Percentiles rank a stretch among this genome's conserved stretches.
phyloP scores from a whole-genome alignment of 1,140 invertebrate genomes.

The Drosophila nikananu region DNA sequence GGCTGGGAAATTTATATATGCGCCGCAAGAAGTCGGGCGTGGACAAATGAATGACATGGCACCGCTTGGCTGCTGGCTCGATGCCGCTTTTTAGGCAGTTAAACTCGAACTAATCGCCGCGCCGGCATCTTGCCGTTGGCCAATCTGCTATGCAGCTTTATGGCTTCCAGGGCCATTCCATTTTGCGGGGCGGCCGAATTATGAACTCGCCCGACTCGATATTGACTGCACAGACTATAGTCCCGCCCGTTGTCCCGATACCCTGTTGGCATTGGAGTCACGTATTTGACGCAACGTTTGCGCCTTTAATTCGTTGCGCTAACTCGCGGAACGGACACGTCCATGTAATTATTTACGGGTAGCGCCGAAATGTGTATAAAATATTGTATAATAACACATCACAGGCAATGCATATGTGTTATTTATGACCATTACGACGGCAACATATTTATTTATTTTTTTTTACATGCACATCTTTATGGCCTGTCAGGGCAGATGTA shows the following conservation, averaged over 20 bases:
- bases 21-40: conserved; percentile 76
- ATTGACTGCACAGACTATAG: conserved; percentile 58
- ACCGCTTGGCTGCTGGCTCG: conserved; percentile 48
- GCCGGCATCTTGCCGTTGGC: conserved; percentile 56
- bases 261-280: conserved; percentile 72
- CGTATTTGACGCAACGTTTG: conserved; percentile 82
- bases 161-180: conserved; percentile 68
- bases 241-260: conserved; percentile 2
- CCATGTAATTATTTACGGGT: conserved; percentile 79
- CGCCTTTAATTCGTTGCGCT: conserved; percentile 77
- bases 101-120: conserved; percentile 78
- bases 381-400: conserved; percentile 76
- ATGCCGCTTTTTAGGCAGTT: conserved; percentile 67
- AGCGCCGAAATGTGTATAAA: conserved; percentile 64
- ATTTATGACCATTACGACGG: conserved; percentile 71
- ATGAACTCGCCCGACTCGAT: conserved; percentile 62
- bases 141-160: conserved; percentile 80
- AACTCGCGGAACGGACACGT: conserved; percentile 65
- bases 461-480: conserved; percentile 48
- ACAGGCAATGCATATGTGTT: conserved; percentile 68
- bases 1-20: conserved; percentile 77
- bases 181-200: conserved; percentile 72
- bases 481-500: conserved; percentile 45
- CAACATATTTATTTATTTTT: conserved; percentile 60
- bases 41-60: conserved; percentile 82